Percentiles rank a stretch among this genome's conserved stretches.
These are phyloP conservation scores for Coenonympha arcania DNA, from an alignment of 2,888 invertebrate species.

Conservation along the genomic window DNA sequence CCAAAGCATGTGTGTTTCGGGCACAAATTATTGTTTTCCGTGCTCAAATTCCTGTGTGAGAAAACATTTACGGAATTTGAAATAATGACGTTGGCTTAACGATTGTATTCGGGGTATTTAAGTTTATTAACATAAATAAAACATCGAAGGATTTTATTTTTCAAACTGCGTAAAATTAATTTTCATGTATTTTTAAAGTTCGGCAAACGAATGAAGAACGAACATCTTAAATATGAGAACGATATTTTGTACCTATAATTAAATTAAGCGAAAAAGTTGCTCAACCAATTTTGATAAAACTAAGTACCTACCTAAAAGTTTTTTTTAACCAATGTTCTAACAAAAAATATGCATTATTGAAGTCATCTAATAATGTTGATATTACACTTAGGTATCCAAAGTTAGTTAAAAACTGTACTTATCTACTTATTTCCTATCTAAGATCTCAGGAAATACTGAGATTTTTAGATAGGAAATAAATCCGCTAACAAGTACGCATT, in stretches of 20 bases:
- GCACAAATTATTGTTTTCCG: conserved; percentile 49
- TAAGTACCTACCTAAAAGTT: no score
- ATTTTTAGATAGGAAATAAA: neutral
- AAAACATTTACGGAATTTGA: conserved; percentile 35
- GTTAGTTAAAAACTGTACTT: neutral
- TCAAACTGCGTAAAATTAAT: neutral
- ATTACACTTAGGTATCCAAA: no score
- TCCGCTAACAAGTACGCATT: conserved; percentile 2
- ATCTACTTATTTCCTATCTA: neutral
- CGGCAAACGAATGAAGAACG: no score
- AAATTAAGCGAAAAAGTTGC: no score
- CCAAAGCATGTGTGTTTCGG: no score
- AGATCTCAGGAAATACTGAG: neutral
- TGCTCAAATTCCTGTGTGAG: conserved; percentile 48
- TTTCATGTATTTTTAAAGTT: neutral
- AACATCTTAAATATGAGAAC: no score
- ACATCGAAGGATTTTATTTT: neutral
- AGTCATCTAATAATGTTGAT: no score
- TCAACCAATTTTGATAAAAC: no score
- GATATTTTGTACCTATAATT: no score
- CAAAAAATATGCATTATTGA: no score
- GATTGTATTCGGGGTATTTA: conserved; percentile 7
- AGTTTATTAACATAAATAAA: neutral
- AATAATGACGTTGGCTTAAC: conserved; percentile 18
- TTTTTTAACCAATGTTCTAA: no score